phyloP scores from a whole-genome alignment of 2,113 vertebrate genomes.

The Hemiscyllium ocellatum region DNA sequence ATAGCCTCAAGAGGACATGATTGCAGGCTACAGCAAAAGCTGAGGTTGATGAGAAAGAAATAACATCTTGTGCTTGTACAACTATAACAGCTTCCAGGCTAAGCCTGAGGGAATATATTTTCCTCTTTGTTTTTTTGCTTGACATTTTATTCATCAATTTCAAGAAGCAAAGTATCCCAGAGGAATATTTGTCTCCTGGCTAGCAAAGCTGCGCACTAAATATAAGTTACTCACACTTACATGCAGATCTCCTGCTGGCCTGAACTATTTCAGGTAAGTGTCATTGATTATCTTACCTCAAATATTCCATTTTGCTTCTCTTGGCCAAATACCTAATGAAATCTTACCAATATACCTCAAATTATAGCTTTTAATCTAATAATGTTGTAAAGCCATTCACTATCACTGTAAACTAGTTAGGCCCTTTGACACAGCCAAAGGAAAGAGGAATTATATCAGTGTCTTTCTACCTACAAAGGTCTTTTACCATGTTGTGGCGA shows the following conservation, averaged over 20 bases:
- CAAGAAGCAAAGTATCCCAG: background rate
- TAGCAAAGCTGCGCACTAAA: background rate
- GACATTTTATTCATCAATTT: conserved; percentile 15
- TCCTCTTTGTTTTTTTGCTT: background rate
- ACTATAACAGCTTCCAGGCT: background rate
- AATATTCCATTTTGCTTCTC: background rate
- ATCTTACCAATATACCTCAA: background rate
- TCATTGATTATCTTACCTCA: background rate
- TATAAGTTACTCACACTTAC: background rate
- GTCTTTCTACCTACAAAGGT: too few relatives aligned
- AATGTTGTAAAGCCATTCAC: background rate
- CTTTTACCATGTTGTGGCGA: too few relatives aligned
- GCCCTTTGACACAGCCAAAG: background rate
- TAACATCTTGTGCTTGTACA: background rate
- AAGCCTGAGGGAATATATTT: conserved; percentile 4
- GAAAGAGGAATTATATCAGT: too few relatives aligned
- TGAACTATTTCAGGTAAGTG: background rate
- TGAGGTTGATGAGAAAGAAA: conserved; percentile 15
- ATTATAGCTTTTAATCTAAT: background rate
- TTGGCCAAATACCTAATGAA: background rate
- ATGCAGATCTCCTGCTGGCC: background rate
- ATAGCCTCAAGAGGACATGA: background rate
- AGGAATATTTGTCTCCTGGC: conserved; percentile 13
- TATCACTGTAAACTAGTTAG: background rate
- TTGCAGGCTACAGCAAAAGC: background rate